Evolutionary conservation across 2,113 vertebrate species (phyloP).

Genomic region (Peromyscus leucopus): DNA sequence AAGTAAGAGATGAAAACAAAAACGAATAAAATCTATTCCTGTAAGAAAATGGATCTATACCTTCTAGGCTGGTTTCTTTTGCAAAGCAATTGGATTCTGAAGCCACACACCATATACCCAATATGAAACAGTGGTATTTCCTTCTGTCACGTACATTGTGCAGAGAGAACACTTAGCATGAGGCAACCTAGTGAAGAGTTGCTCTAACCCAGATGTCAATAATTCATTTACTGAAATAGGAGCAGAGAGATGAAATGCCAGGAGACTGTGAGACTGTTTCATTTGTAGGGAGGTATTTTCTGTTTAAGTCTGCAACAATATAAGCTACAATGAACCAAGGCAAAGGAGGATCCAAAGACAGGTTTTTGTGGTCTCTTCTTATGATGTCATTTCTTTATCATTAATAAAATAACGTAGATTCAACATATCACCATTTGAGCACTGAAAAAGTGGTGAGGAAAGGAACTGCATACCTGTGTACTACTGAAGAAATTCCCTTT

Average conservation of each 20-base stretch:
- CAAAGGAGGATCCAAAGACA: constrained; percentile 15
- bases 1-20: constrained; percentile 14
- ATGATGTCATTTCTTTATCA: constrained; percentile 48
- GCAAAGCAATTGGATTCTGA: constrained; percentile 65
- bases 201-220: constrained; percentile 80
- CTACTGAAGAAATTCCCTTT: constrained; percentile 40
- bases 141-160: constrained; percentile 39
- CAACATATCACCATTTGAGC: background rate
- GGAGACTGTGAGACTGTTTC: constrained; percentile 77
- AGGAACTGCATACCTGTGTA: background rate
- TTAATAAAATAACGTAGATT: constrained; percentile 32
- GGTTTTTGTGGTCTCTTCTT: constrained; percentile 17
- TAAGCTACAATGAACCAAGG: constrained; percentile 28
- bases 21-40: constrained; percentile 61
- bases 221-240: constrained; percentile 82
- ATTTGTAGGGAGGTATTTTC: constrained; percentile 79
- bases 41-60: constrained; percentile 50
- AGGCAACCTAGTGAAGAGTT: constrained; percentile 60
- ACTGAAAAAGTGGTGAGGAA: constrained; percentile 64
- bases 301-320: constrained; percentile 79
- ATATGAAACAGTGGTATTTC: constrained; percentile 48
- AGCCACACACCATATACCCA: constrained; percentile 11
- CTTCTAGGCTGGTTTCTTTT: constrained; percentile 51
- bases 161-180: constrained; percentile 66
- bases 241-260: constrained; percentile 74